Base-by-base conservation (phyloP, 2,113 vertebrate genomes). In the Conger conger region DNA sequence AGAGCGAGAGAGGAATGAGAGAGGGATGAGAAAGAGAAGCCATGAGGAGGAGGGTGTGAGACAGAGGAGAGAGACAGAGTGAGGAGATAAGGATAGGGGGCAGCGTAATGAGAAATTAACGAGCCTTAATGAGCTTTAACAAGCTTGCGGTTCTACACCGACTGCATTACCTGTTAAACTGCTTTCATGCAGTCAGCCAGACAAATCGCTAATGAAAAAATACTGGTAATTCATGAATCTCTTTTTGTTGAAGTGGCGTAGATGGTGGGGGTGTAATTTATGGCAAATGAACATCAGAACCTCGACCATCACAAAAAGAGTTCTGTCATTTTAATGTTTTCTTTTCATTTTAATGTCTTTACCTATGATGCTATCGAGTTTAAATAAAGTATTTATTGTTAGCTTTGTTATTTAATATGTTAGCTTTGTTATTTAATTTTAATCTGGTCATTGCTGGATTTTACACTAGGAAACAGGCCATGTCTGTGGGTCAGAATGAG, bases 71-170 rank as follows among this genome's bases (percentile, higher is more conserved):
- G 57, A 63, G 57, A 63, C 57, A 63, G 57, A 27, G 23, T 27
- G 57, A 63, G 30, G n/a, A 76, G 30, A 76, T 8, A 42, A 37
- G 76, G 36, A 16, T 38, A 15, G 27, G 73, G 73, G 17, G 82
- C 40, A 20, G 42, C 16, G 30, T 50, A 83, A 30, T 50, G 18
- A 77, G 68, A 42, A 54, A 77, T 83, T 83, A 83, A 83, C n/a
- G n/a, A 53, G 82, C 82, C 11, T 38, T 84, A 79, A 78, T 45
- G 37, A 79, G 77, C 45, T 45, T 54, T 84, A 38, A 78, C 35
- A 60, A 84, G 30, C 40, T 37, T 42, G 36, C 18, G 45, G 50
- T 77, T 83, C 17, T 9, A 63, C n/a, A 42, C 33, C 82, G 76
- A 11, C 45, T 30, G 38, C 77, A 38, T 40, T 79, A 23, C 36